phyloP scores from a whole-genome alignment of 1,140 invertebrate genomes.

The Scaptomyza montana region DNA sequence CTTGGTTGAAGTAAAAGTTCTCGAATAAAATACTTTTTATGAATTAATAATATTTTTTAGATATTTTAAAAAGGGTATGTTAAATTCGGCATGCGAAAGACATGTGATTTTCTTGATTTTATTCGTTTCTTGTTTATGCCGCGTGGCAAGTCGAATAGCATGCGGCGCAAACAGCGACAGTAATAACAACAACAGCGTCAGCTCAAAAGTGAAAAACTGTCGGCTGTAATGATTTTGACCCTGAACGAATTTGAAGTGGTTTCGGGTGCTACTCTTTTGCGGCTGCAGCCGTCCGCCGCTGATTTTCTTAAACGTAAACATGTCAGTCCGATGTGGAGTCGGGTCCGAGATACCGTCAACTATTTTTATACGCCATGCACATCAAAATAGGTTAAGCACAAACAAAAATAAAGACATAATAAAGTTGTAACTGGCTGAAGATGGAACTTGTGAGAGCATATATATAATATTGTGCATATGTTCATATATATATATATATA shows the following conservation, averaged over 20 bases:
- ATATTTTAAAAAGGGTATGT: neutral
- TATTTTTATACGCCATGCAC: slow-evolving; percentile 37
- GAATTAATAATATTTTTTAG: no score
- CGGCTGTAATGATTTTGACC: slow-evolving; percentile 69
- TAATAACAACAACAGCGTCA: slow-evolving; percentile 6
- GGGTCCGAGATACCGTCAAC: slow-evolving; percentile 17
- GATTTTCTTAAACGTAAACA: slow-evolving; percentile 46
- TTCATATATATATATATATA: no score
- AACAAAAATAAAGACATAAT: neutral
- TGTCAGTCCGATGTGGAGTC: slow-evolving; percentile 9
- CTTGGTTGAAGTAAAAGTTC: no score
- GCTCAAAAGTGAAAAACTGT: slow-evolving; percentile 29
- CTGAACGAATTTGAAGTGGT: slow-evolving; percentile 72
- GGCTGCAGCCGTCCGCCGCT: slow-evolving; percentile 18
- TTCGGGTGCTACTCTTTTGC: slow-evolving; percentile 38
- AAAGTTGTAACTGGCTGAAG: neutral
- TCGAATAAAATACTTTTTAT: no score
- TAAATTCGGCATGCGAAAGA: neutral
- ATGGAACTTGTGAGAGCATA: no score
- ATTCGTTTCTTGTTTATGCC: slow-evolving; percentile 44
- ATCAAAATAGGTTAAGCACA: neutral
- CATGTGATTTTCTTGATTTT: slow-evolving; percentile 3
- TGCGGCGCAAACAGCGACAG: slow-evolving; percentile 30
- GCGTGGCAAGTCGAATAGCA: slow-evolving; percentile 49
- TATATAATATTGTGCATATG: no score